Evolutionary conservation across 2,888 invertebrate genomes (phyloP), one percentile per base, ranked within the genome.

Genomic region (Troilus luridus): DNA sequence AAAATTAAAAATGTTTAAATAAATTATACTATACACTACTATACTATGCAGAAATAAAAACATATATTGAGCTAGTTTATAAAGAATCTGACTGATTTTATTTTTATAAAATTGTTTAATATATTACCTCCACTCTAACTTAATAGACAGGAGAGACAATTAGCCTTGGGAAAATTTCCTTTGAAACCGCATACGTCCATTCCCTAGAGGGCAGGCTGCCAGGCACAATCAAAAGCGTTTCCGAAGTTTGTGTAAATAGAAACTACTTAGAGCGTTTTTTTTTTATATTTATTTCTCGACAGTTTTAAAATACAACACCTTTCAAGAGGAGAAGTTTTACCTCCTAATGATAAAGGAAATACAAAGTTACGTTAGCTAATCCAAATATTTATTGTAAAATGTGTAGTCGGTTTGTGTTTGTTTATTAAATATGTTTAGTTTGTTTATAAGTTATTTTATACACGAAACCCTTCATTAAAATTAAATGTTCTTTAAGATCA

Each of bases 261-360:
- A 77, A 77, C 72, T 77, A 77, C 72, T 77, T 77, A 77, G 41
- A 41, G 72, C 27, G 17, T 77, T 77, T 77, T 14, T 77, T 77
- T 41, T 77, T 41, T 41, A 41, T n/a, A 24, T 77, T 77, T 77
- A 0, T 41, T 24, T 60, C 6, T 64, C 21, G 2, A 41, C 17
- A 17, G 72, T 17, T 67, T 77, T 41, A 17, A 77, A 41, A 41
- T 77, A 72, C 64, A 64, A 64, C 64, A 12, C 72, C 72, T 77
- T 77, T 77, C 27, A 77, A 77, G 17, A 77, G 27, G 41, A 77
- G 67, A 77, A 27, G 72, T 41, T 27, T 41, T 77, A 17, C 41
- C 14, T 27, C 72, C 72, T 17, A 24, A 72, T 27, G 72, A 24
- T 12, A 24, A 67, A 10, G 19, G 41, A 77, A 41, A 17, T 19